Evolutionary conservation across 2,888 invertebrate genomes (phyloP), one percentile per base, ranked within the genome.

Genomic region (Cloeon dipterum): DNA sequence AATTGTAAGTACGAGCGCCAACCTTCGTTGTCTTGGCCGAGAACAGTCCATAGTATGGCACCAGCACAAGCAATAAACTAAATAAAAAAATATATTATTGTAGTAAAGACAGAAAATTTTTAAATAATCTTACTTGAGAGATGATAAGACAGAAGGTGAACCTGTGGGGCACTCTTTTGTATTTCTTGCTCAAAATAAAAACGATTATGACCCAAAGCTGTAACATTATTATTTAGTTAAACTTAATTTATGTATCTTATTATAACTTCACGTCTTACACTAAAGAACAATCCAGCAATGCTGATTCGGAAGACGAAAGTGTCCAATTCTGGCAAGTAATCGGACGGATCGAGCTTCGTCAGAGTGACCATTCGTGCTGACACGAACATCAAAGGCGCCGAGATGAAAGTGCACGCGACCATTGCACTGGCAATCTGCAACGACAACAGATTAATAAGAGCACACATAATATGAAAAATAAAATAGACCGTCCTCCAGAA

Each of bases 311-410:
- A 74, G 2, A 82, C 75, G 48, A 86, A 88, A 23, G 63, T 59
- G 51, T 75, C 72, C 37, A 91, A 55, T 46, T 86, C 73, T 19
- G 66, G 68, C 2, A 77, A 68, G 51, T 78, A 89, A 49, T 83
- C 76, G 19, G 63, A 53, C 1, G 77, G 74, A 44, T 62, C 62
- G 35, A 69, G 55, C 45, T 74, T 72, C 35, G 77, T 74, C 34
- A 82, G 57, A 0, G 81, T 75, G 45, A 91, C 82, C 69, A 93
- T 76, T 63, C 86, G 82, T 2, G 91, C 88, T 0, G 93, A 91
- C 40, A 91, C 70, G 53, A 88, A 91, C 82, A 93, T 91, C 46
- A 93, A 63, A 0, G 93, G 93, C 0, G 86, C 93, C 11, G 91
- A 89, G 17, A 93, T 62, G 51, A 93, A 86, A 0, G 93, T 94